Evolutionary conservation across 2,113 vertebrate species (phyloP), one percentile per base, ranked within the genome.

Genomic region (Oryzias melastigma): DNA sequence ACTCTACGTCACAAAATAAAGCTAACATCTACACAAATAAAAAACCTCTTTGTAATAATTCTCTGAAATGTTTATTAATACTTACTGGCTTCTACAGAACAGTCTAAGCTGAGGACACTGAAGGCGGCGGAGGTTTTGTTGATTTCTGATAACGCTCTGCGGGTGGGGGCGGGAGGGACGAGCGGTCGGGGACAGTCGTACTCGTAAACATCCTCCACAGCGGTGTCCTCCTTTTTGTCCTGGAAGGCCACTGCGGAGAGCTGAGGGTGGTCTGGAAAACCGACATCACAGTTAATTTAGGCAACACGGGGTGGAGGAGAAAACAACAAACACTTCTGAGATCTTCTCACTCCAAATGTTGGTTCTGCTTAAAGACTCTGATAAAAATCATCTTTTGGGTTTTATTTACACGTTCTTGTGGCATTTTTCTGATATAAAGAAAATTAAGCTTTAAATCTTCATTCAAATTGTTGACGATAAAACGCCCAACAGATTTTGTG

Each of bases 121-220:
- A 98, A 94, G 83, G 93, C 85, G 10, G 91, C 83, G 0, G 91
- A 89, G 68, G 93, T 89, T 0, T 92, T 87, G 59, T 90, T 84
- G 71, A 92, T 86, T 10, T 99, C 96, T 0, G 95, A 94, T n/a
- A 96, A 85, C 0, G 94, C 92, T 62, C 95, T 93, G 1, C 95
- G 93, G 18, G 94, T 90, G 2, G 70, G 70, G 7, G 91, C 89
- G 0, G 78, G 65, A 0, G 93, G 93, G 3, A 91, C 58, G 0
- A 93, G 82, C 0, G 95, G 84, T 15, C 92, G 92, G 54, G 97
- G 97, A 52, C 94, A 78, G 53, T 98, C 95, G 0, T 98, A 99
- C 41, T 94, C 91, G 7, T 95, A 94, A 0, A 96, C 89, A 1
- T 95, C 95, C 2, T 95, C 94, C 46, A 35, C 53, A 67, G 70